Conservation (phyloP, 2,797 vertebrate species). For the Vultur gryphus region DNA sequence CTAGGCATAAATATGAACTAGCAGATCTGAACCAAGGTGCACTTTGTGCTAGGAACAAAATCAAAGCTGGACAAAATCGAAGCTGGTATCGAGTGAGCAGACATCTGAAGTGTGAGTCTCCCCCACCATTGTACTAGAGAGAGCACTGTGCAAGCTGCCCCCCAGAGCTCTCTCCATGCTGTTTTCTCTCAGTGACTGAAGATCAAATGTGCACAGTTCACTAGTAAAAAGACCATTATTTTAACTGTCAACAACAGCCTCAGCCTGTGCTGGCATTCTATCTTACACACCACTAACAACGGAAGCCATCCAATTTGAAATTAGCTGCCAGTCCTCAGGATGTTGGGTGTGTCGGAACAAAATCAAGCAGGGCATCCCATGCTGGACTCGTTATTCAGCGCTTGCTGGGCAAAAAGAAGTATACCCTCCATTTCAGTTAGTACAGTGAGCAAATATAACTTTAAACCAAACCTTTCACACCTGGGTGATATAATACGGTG, state of each 20-base stretch:
- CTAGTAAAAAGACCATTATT: not conserved
- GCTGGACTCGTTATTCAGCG: not conserved
- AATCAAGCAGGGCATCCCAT: not conserved
- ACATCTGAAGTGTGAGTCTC: not conserved
- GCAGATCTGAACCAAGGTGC: not conserved
- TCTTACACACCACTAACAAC: not conserved
- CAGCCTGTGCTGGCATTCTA: conserved; percentile 1
- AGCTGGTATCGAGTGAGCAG: not conserved
- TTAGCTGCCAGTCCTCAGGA: not conserved
- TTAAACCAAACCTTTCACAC: not conserved
- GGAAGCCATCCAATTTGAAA: not conserved
- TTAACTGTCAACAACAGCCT: not conserved
- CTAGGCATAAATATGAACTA: not conserved
- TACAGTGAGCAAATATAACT: not conserved
- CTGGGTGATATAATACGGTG: not conserved
- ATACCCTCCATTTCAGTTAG: not conserved
- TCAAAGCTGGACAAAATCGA: not conserved
- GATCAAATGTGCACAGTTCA: not conserved
- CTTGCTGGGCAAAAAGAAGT: not conserved
- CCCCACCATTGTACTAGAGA: not conserved
- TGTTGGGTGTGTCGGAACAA: not conserved
- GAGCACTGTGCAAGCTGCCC: not conserved
- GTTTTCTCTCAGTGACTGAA: not conserved
- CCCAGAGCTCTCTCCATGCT: not conserved
- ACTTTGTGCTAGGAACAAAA: not conserved